Base-by-base conservation (phyloP, 1,140 invertebrate species). In the Drosophila burlai region DNA sequence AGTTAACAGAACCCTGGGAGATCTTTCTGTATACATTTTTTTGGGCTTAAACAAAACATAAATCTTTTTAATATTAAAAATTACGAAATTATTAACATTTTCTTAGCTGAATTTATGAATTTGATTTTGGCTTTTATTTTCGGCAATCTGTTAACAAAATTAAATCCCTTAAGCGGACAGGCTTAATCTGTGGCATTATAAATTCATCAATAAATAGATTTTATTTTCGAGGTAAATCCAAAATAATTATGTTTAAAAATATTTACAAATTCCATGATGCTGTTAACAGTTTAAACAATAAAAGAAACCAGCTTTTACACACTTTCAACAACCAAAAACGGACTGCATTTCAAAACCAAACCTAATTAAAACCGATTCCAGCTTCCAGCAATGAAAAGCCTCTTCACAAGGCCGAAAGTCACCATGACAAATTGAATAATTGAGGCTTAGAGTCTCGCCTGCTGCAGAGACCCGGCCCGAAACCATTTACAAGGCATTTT, bases 391-490 rank as follows among this genome's bases (percentile, higher is more conserved):
- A 24, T 24, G 11, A 40, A 57, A 57, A 24, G 8, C 34, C 3
- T 8, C 10, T 3, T 3, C 13, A 8, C 36, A 24, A 57, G 54
- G 36, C 21, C 15, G 15, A 40, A 38, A 57, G 36, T 57, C 54
- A 40, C 36, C 36, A 11, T n/a, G 46, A n/a, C 16, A 67, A 71
- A 71, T 68, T 55, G 49, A 55, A 71, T 71, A 71, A 71, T 68
- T 71, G 63, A 54, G 34, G 64, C 49, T 55, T 38, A 40, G 38
- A 26, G 4, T 26, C 15, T 26, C 36, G 54, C 54, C 54, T 24
- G 36, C 36, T 24, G 54, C 21, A 57, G 24, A 40, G 54, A 9
- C 21, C 54, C 36, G 2, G 36, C 36, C 18, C n/a, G 29, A 24
- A 29, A 15, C n/a, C 38, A 38, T 43, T 50, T 15, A 24, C 42